Evolutionary conservation across 2,888 invertebrate genomes (phyloP).

Genomic region (Agrilus biguttatus): DNA sequence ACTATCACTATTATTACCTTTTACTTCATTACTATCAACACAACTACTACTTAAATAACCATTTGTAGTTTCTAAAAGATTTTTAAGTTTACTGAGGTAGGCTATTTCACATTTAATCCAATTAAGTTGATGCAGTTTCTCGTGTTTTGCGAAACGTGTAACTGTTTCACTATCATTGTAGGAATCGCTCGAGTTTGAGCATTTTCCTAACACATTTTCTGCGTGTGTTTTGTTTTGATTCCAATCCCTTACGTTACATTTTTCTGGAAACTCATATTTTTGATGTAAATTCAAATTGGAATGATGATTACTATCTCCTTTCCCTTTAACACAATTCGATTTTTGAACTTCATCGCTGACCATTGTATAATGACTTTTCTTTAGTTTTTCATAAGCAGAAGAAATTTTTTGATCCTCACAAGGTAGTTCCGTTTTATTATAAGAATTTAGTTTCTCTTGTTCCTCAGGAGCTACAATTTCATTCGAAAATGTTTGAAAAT

Average conservation of each 20-base stretch:
- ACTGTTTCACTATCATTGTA: slow-evolving; percentile 13
- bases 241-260: slow-evolving; percentile 24
- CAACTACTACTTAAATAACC: slow-evolving; percentile 1
- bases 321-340: no score
- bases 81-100: slow-evolving; percentile 38
- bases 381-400: no score
- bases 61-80: slow-evolving; percentile 22
- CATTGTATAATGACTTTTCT: background rate
- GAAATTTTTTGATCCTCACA: no score
- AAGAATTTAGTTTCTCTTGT: no score
- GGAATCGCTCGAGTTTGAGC: background rate
- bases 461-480: slow-evolving; percentile 2
- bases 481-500: slow-evolving; percentile 5
- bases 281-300: background rate
- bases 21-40: background rate
- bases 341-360: no score
- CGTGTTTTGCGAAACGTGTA: slow-evolving; percentile 32
- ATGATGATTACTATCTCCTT: no score
- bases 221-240: slow-evolving; percentile 33
- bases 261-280: background rate
- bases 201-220: slow-evolving; percentile 29
- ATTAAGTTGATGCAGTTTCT: slow-evolving; percentile 37
- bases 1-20: no score
- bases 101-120: slow-evolving; percentile 44
- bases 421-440: no score